Base-by-base conservation (phyloP, 2,797 vertebrate species). In the Chiloscyllium punctatum region DNA sequence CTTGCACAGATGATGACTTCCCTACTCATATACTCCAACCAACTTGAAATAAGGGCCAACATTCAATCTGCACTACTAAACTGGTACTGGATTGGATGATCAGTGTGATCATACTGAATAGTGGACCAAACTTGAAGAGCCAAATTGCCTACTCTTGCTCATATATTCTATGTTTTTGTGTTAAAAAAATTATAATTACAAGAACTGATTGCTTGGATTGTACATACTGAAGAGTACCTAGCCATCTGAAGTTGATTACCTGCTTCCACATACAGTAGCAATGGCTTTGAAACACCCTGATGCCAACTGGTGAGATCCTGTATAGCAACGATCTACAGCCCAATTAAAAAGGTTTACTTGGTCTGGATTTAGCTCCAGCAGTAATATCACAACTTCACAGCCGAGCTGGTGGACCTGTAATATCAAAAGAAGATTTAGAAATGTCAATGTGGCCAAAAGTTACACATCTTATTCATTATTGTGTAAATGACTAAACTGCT, bases 271-370 rank as follows among this genome's bases (percentile, higher is more conserved):
- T 96, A 99, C 99, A 33, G 99, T 99, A 68, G 99, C 99, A 79
- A 99, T 99, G 96, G 99, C 99, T 97, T 99, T 99, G 97, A 99
- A 99, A 97, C 99, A 99, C 96, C 99, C 99, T 0, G 99, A 99
- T 0, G 99, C 99, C 88, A 99, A 98, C 96, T 99, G 99, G 97
- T 99, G 99, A 88, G 99, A 99, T 37, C 99, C 99, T 13, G 99
- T 99, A 96, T 99, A 99, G 97, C 99, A 99, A 82, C 99, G 98
- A 96, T 99, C 99, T 96, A 99, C 99, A 0, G 99, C 99, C 99
- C 99, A 99, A 96, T 99, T 99, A 96, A 99, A 99, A 95, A 99
- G 98, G 96, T 99, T 99, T 96, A 98, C 98, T 96, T 99, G 99
- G 97, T 99, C 99, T 96, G 99, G 99, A 97, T 99, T 99, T 96